A percentile compares a stretch with the other conserved stretches of the same genome.
These are phyloP conservation scores for Limnothrissa miodon DNA, from an alignment of 2,113 vertebrate genomes.

Conservation along the genomic window DNA sequence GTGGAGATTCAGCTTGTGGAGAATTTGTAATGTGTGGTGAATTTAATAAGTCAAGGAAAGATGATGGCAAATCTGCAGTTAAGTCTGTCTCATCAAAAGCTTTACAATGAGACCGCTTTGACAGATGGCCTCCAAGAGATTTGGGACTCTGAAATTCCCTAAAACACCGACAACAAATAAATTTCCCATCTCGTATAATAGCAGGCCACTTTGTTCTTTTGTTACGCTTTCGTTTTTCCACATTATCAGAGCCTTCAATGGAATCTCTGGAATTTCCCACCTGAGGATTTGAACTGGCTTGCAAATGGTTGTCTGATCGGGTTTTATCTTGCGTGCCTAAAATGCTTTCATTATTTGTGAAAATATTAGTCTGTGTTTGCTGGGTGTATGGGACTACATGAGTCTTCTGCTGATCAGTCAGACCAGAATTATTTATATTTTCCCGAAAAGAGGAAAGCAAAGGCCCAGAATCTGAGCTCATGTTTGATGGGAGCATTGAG, in stretches of 20 bases:
- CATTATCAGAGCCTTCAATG: conserved; percentile 35
- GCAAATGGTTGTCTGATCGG: conserved; percentile 63
- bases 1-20: conserved; percentile 66
- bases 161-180: conserved; percentile 90
- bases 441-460: conserved; percentile 75
- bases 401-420: conserved; percentile 69
- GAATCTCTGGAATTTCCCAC: conserved; percentile 13
- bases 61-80: conserved; percentile 77
- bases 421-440: conserved; percentile 68
- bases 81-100: conserved; percentile 83
- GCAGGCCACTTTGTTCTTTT: conserved; percentile 91
- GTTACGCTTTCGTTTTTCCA: conserved; percentile 76
- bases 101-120: conserved; percentile 87
- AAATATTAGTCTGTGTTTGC: conserved; percentile 70
- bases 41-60: conserved; percentile 87
- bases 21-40: conserved; percentile 76
- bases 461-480: conserved; percentile 74
- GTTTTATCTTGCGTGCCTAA: conserved; percentile 66
- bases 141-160: conserved; percentile 87
- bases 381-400: conserved; percentile 68
- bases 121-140: conserved; percentile 94
- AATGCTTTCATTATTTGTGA: conserved; percentile 63
- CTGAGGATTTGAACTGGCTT: conserved; percentile 44
- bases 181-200: conserved; percentile 90
- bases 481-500: conserved; percentile 65